Base-by-base conservation (phyloP, 2,797 vertebrate genomes). In the Platyrinchus mystaceus region DNA sequence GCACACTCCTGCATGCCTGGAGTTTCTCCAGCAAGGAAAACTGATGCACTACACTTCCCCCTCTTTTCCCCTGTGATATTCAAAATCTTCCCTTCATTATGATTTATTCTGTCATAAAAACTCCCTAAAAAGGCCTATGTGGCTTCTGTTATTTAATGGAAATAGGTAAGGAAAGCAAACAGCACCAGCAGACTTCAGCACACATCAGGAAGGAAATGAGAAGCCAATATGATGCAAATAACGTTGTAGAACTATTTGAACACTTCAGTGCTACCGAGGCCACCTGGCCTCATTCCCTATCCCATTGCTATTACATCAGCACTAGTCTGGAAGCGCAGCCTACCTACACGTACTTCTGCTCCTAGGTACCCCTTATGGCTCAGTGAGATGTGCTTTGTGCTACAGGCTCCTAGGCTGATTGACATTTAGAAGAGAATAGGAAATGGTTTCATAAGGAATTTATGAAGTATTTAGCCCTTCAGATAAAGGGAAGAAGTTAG, bases 1-100 rank as follows among this genome's bases (percentile, higher is more conserved):
- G 77, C 94, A 85, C 56, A n/a, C 27, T 91, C 66, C 49, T 95
- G 90, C 24, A 15, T 47, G 39, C 34, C 77, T 87, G 20, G 49
- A 94, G 88, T 66, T 30, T 17, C 79, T 50, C 82, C 21, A 66
- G 47, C 37, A 50, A 89, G 59, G 49, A 90, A 84, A 90, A n/a
- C 18, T 84, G 5, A 16, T 55, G 32, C 10, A 22, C 41, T 34
- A 11, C 28, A 44, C 68, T 89, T 24, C 2, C 3, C 2, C 27
- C 8, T 36, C 3, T 55, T 20, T 17, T 43, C 2, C 4, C 17
- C 19, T 22, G n/a, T 36, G 19, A 11, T 21, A 21, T 43, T 41
- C 7, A 3, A 49, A 79, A 22, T 39, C 28, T 87, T 56, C 59
- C 8, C 9, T 34, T 75, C 14, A 11, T 56, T 68, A 9, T 44